Conservation (phyloP, 2,888 invertebrate species). For the Drosophila demipolita region DNA sequence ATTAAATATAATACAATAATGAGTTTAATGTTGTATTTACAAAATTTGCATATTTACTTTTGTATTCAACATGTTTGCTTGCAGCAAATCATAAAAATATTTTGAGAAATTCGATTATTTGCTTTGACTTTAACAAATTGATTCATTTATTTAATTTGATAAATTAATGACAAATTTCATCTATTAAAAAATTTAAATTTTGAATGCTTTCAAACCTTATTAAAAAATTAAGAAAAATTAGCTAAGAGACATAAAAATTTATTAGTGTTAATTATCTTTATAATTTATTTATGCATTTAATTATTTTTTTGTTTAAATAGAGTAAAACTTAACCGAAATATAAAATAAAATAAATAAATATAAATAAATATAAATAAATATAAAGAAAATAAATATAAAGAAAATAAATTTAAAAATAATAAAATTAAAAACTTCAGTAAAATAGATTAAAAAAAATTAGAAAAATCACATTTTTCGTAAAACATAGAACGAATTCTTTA, state of each 20-base stretch:
- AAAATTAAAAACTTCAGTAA: no score
- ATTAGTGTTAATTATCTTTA: background rate
- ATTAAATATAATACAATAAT: background rate
- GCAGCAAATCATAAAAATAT: background rate
- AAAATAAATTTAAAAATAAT: no score
- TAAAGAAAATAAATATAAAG: no score
- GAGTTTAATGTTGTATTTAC: background rate
- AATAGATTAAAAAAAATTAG: no score
- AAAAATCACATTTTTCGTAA: background rate
- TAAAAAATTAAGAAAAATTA: no score
- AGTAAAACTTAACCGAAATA: no score
- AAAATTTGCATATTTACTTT: background rate
- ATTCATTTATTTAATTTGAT: background rate
- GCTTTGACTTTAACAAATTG: background rate
- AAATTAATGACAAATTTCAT: background rate
- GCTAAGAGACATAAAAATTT: background rate
- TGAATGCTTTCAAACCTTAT: no score
- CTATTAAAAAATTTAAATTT: background rate
- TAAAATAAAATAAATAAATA: background rate
- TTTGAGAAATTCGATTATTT: background rate
- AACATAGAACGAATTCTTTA: no score
- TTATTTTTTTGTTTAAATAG: no score
- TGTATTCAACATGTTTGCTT: no score
- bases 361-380: no score
- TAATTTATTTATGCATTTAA: no score